Base-by-base conservation (phyloP, 2,797 vertebrate species). In the Tragopan temminckii region DNA sequence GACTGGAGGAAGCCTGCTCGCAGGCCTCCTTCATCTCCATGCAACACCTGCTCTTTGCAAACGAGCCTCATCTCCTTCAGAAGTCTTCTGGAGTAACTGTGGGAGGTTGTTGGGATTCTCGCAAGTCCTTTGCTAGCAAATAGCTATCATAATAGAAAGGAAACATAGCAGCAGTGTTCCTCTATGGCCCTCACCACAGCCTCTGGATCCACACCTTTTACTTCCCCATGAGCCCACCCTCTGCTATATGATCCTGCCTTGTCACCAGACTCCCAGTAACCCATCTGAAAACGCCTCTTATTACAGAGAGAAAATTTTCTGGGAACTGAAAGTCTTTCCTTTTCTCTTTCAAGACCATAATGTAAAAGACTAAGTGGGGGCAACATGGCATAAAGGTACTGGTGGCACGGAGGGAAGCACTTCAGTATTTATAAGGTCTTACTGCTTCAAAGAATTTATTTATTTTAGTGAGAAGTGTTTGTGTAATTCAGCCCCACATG, bases 391-490 rank as follows among this genome's bases (percentile, higher is more conserved):
- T 45, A 64, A 82, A 72, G 19, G n/a, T 43, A 25, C 21, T 46
- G n/a, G 29, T 76, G 24, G 27, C 59, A 57, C 55, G 59, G 8
- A 5, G 29, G 50, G 19, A 79, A 86, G 43, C 9, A n/a, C 62
- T 72, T 81, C 71, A 40, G 52, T 53, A 33, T 85, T 80, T 75
- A 52, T 78, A 75, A 9, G 9, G 5, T 63, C 8, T 25, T 69
- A 35, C 80, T 58, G 9, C 76, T 89, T 78, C 45, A 18, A 59
- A 76, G 66, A 57, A 78, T 45, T 31, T 85, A 27, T 76, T 91
- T 88, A 24, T 88, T 92, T 66, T 63, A 94, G 40, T 52, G 48
- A 69, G 66, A 59, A 78, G 4, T 68, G 78, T 81, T 92, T 89
- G 76, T 92, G 55, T 20, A 83, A 88, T 83, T 69, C 79, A 84